Base-by-base conservation (phyloP, 2,797 vertebrate species). In the Rhyacichthys aspro region DNA sequence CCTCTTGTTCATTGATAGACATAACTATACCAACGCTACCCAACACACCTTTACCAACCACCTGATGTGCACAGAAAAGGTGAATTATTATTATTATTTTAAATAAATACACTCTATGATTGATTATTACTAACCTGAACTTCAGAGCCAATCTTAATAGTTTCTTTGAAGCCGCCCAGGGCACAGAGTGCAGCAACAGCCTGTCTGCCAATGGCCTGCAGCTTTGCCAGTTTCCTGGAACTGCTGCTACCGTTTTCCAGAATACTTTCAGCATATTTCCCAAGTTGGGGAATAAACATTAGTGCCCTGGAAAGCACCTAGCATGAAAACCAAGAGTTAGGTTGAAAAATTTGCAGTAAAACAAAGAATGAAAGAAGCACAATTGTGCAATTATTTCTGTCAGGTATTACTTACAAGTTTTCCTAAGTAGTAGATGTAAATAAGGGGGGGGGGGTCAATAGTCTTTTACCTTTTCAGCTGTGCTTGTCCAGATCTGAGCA, bases 1-100 rank as follows among this genome's bases (percentile, higher is more conserved):
- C 97, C 91, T 99, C 96, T 90, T 98, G 98, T 59, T 99, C 98
- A 65, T 98, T 99, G 86, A 98, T 98, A 68, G 97, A 98, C 81
- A 96, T 96, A 75, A 98, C 98, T 59, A 98, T 84, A 57, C 98
- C 98, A 58, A 97, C 82, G 72, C 96, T 98, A 79, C 95, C 96
- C 69, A 95, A 91, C 72, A 99, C 93, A 72, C 97, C 98, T 94
- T 94, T 97, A 59, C 97, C 98, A 64, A 97, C 84, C 84, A 99
- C 96, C 98, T 99, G 74, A 2, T 64, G 11, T 59, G 37, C 28
- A 70, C 15, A 63, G 28, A 38, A 11, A n/a, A 18, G 11, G 15
- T 33, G 9, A 34, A 9, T 49, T 47, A 23, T 33, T 3, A 14
- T 7, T 7, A 41, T 41, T 23, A 12, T 8, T 14, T 16, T 34